phyloP scores from a whole-genome alignment of 2,113 vertebrate genomes.

The Lontra canadensis region DNA sequence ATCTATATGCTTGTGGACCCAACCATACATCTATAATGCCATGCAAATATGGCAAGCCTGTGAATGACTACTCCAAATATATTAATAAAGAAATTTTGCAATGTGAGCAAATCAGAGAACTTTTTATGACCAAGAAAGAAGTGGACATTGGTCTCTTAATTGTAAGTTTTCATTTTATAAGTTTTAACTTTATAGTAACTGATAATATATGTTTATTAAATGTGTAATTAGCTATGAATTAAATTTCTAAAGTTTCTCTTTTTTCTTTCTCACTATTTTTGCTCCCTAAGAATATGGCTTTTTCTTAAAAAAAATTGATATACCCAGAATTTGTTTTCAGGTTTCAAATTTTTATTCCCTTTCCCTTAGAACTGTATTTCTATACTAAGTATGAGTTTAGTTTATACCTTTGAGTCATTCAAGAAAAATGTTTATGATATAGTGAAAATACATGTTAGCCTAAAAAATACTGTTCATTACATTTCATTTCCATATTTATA shows the following conservation, averaged over 20 bases:
- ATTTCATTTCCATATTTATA: slow-evolving; percentile 11
- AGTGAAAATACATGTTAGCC: background rate
- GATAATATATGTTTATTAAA: slow-evolving; percentile 12
- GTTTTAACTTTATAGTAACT: slow-evolving; percentile 20
- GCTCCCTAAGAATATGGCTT: slow-evolving; percentile 19
- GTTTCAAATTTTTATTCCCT: background rate
- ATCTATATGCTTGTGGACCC: slow-evolving; percentile 93
- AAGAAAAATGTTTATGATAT: slow-evolving; percentile 16
- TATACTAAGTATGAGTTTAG: background rate
- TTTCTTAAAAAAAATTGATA: background rate
- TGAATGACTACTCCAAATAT: slow-evolving; percentile 90
- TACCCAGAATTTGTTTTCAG: background rate
- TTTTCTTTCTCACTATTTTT: background rate
- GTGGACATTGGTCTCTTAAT: slow-evolving; percentile 91
- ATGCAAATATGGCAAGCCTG: slow-evolving; percentile 93
- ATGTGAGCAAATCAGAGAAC: slow-evolving; percentile 91
- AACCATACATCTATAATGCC: slow-evolving; percentile 96
- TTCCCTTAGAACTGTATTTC: slow-evolving; percentile 35
- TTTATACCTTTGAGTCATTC: slow-evolving; percentile 8
- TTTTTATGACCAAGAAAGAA: slow-evolving; percentile 92
- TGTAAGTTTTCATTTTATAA: slow-evolving; percentile 86
- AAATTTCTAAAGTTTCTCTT: background rate
- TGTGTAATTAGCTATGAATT: background rate
- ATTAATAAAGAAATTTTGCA: slow-evolving; percentile 92
- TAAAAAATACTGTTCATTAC: background rate